Evolutionary conservation across 2,888 invertebrate genomes (phyloP), one percentile per base, ranked within the genome.

Genomic region (Pachliopta kotzebuea): DNA sequence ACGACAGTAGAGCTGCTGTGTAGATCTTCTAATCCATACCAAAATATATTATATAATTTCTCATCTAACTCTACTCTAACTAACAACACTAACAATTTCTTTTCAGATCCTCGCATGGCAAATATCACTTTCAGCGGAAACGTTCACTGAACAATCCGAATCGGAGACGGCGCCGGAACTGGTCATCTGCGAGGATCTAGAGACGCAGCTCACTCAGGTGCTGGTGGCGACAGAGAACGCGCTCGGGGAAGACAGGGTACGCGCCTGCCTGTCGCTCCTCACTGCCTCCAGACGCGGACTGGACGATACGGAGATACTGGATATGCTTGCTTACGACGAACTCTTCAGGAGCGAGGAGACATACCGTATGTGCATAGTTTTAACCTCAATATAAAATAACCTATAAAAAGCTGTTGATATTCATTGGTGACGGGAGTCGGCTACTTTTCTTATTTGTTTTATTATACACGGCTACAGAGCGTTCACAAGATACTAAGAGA

Each of bases 221-320:
- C 87, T 97, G 65, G 94, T 95, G 62, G 93, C 94, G 67, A 87
- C 95, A 31, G 95, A 95, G 81, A 92, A 92, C 1, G 94, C 95
- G 59, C 88, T 96, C 56, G 95, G 95, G 0, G 88, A 90, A 50
- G 93, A 94, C 31, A 92, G 94, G 68, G 95, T 95, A 20, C 93
- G 93, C 76, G 90, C 93, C 60, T 94, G 96, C 61, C 86, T 97
- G 49, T 94, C 96, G 2, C 92, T 96, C 67, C 87, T 97, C 65
- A 94, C 95, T 0, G 94, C 95, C 4, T 94, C 96, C 9, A 93
- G 96, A 62, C 94, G 95, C 78, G 97, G 97, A 2, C 90, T 97
- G 56, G 94, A 95, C 23, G 96, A 96, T 76, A 95, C 95, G 6
- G 97, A 98, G 89, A 95, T 96, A 82, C 86, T 96, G 74, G 96